Evolutionary conservation across 2,888 invertebrate genomes (phyloP), one percentile per base, ranked within the genome.

Genomic region (Spisula solida): DNA sequence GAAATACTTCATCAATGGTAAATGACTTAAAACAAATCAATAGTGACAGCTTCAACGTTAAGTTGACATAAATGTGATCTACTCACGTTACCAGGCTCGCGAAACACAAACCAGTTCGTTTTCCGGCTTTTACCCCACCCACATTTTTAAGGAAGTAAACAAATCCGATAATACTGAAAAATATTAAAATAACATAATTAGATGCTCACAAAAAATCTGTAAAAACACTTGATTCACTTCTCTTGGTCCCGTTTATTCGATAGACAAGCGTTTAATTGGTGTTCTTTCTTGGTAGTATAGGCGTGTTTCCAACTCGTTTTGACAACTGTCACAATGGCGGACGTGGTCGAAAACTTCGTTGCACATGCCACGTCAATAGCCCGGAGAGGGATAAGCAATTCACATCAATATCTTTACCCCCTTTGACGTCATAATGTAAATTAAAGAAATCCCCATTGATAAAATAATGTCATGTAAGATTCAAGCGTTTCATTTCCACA

Each of bases 311-410:
- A 70, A 75, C 70, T 51, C 25, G 55, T 20, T 82, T 82, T 34
- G 66, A 41, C 66, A 86, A 29, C 87, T 87, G 91, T 92, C 92
- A 95, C 94, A 94, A 95, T 94, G 94, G 95, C 95, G 94, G 94
- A 94, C 94, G 94, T 95, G 94, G 93, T 93, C 81, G 86, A 90
- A 41, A 90, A 89, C 90, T 93, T 93, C 94, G 94, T 95, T 94
- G 94, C 95, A 95, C 95, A 94, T 94, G 95, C 95, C 95, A 95
- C 95, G 95, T 95, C 95, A 95, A 94, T 95, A 85, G 88, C 93
- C 92, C 88, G 93, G 86, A 88, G 80, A 88, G 95, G 94, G 94
- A 92, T 94, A 86, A 12, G 79, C 5, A 14, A 48, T 93, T 89
- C 92, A 88, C 55, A 51, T 41, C 66, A 86, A 81, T 86, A 70